Evolutionary conservation across 2,888 invertebrate genomes (phyloP).

Genomic region (Polymixis lichenea): DNA sequence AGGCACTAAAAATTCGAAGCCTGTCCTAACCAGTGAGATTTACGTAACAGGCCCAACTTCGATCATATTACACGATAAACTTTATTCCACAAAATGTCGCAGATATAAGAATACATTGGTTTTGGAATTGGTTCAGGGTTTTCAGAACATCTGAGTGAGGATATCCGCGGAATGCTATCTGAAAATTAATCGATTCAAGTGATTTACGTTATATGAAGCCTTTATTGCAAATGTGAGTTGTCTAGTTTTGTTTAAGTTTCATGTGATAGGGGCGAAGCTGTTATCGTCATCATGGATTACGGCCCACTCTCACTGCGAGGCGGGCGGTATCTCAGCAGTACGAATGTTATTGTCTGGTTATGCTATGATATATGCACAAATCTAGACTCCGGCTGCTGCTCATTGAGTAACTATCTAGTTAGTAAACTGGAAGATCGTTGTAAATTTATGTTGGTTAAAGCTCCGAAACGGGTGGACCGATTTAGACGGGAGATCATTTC

Average conservation of each 20-base stretch:
- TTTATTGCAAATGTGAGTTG: background rate
- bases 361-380: background rate
- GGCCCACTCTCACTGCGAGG: background rate
- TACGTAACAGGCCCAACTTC: conserved; percentile 54
- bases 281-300: background rate
- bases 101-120: conserved; percentile 49
- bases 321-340: background rate
- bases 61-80: conserved; percentile 64
- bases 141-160: background rate
- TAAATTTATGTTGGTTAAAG: background rate
- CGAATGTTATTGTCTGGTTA: background rate
- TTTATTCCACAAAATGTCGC: conserved; percentile 61
- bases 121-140: conserved; percentile 40
- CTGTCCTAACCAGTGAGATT: conserved; percentile 46
- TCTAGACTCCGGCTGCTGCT: background rate
- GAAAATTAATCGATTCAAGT: background rate
- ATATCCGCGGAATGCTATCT: background rate
- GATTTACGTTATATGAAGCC: background rate
- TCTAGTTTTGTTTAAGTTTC: background rate
- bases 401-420: background rate
- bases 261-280: background rate
- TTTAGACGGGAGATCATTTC: too few relatives aligned
- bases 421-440: background rate
- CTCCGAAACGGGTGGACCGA: too few relatives aligned
- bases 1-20: conserved; percentile 54